Conservation (phyloP, 2,113 vertebrate species). For the Sander vitreus region DNA sequence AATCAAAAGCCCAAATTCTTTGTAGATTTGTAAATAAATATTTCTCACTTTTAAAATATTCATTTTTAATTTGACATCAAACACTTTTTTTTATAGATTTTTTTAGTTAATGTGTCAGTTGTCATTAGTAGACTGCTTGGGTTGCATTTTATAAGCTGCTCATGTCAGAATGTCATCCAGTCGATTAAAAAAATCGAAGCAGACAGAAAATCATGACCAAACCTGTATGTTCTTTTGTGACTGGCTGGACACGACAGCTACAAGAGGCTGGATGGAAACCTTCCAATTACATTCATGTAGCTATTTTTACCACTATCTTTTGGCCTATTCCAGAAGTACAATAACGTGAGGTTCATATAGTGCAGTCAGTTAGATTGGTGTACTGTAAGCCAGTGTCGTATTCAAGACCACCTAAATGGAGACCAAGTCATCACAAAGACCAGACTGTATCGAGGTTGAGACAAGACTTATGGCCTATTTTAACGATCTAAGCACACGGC, state of each 20-base stretch:
- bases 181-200: not conserved
- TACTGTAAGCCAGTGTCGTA: no score
- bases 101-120: constrained; percentile 10
- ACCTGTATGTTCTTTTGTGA: not conserved
- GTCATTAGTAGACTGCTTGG: not conserved
- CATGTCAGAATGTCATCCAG: not conserved
- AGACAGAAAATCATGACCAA: not conserved
- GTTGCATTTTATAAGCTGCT: constrained; percentile 5
- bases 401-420: no score
- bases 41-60: constrained; percentile 52
- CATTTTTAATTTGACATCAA: constrained; percentile 43
- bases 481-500: no score
- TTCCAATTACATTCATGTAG: no score
- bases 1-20: constrained; percentile 48
- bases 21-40: constrained; percentile 59
- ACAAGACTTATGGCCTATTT: no score
- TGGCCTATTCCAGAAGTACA: no score
- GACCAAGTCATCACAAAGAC: no score
- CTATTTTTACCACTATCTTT: no score
- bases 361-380: no score
- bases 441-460: no score
- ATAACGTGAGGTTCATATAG: no score
- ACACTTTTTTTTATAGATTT: not conserved
- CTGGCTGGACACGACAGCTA: not conserved
- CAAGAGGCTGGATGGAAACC: no score